These are phyloP conservation scores for Poeciliopsis presidionis DNA, from an alignment of 2,797 vertebrate species.

Conservation along the genomic window DNA sequence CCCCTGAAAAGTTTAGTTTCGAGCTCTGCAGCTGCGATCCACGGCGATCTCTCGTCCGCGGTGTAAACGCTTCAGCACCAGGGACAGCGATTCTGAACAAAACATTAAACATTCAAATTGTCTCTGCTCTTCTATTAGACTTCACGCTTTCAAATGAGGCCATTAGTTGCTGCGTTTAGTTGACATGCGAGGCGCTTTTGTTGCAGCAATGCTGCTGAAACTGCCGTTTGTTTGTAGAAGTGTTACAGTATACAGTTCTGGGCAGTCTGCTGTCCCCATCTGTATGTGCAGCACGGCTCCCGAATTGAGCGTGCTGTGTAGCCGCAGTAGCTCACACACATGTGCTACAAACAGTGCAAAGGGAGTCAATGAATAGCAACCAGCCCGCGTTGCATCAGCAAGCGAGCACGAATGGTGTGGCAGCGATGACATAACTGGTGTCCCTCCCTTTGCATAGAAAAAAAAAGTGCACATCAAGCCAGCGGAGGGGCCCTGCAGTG, in stretches of 20 bases:
- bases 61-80: constrained; percentile 53
- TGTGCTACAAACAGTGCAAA: constrained; percentile 46
- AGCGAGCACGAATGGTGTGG: constrained; percentile 53
- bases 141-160: neutral
- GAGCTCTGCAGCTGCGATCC: constrained; percentile 16
- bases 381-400: constrained; percentile 50
- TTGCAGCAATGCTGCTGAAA: constrained; percentile 18
- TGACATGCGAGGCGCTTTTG: neutral
- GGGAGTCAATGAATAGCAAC: constrained; percentile 52
- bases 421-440: constrained; percentile 78
- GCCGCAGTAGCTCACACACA: constrained; percentile 54
- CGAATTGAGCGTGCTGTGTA: constrained; percentile 17
- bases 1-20: constrained; percentile 40
- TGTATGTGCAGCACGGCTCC: constrained; percentile 24
- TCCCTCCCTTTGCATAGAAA: constrained; percentile 62
- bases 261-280: constrained; percentile 15
- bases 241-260: neutral
- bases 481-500: constrained; percentile 73
- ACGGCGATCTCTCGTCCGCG: neutral
- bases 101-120: neutral
- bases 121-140: neutral
- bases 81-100: constrained; percentile 5
- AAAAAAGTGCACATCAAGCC: constrained; percentile 53
- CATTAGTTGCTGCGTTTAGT: neutral
- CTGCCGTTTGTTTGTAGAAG: neutral